Percentiles rank a stretch among this genome's conserved stretches.
phyloP scores from a whole-genome alignment of 1,140 invertebrate genomes.

The Spodoptera frugiperda region DNA sequence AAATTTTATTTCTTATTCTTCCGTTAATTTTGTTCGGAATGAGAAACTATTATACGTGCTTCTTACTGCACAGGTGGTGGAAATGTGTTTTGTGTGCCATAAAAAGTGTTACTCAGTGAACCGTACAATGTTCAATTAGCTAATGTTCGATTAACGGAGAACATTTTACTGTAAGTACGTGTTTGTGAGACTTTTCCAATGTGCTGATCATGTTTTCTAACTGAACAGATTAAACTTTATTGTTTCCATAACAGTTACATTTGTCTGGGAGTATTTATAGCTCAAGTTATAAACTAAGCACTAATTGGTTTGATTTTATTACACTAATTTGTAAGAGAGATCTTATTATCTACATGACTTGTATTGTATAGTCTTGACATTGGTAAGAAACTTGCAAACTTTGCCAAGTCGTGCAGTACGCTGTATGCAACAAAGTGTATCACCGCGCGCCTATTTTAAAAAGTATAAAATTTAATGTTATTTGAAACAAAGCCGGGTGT shows the following conservation, averaged over 20 bases:
- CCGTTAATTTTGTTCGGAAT: slow-evolving; percentile 9
- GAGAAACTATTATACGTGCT: slow-evolving; percentile 16
- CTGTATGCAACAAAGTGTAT: background rate
- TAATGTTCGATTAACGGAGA: slow-evolving; percentile 31
- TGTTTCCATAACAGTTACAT: background rate
- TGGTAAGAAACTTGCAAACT: background rate
- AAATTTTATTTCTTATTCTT: slow-evolving; percentile 62
- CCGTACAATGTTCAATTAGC: slow-evolving; percentile 29
- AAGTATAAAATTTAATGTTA: slow-evolving; percentile 56
- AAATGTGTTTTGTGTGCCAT: slow-evolving; percentile 9
- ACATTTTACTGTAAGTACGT: slow-evolving; percentile 5
- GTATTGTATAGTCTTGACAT: background rate
- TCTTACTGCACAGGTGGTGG: slow-evolving; percentile 29
- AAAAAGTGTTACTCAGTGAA: slow-evolving; percentile 27
- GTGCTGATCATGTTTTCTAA: slow-evolving; percentile 10
- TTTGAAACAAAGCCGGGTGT: slow-evolving; percentile 64
- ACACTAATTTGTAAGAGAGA: background rate
- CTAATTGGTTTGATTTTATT: background rate
- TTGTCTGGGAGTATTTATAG: background rate
- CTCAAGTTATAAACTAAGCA: background rate
- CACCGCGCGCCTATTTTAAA: slow-evolving; percentile 27
- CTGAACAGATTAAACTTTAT: background rate
- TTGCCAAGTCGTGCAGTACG: background rate
- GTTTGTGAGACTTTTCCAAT: background rate
- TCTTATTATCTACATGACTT: background rate